Base-by-base conservation (phyloP, 2,113 vertebrate genomes). In the Crypturellus undulatus region DNA sequence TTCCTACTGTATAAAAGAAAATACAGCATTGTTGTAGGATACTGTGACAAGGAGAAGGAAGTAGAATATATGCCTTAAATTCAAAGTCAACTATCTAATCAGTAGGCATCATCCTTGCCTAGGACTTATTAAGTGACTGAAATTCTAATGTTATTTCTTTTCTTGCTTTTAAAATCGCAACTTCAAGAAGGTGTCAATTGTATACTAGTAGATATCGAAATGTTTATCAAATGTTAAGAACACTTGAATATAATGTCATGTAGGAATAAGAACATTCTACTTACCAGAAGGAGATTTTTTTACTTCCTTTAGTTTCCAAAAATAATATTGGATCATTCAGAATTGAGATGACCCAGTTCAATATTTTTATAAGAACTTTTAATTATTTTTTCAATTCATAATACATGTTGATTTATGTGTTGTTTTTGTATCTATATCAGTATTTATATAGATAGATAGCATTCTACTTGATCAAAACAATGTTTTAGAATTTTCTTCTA, bases 401-500 rank as follows among this genome's bases (percentile, higher is more conserved):
- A 30, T 68, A 9, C 4, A 8, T 20, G 1, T 30, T 69, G 6
- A 52, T 70, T 58, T 77, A 63, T 14, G 4, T 34, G 1, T 26
- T 52, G 51, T 47, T 20, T 18, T 7, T 20, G 24, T 51, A 59
- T 5, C 4, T 82, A 10, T 20, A 43, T 24, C 12, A n/a, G 9
- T 65, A 36, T 18, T 52, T 52, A 18, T 17, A 40, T 40, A 58
- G 38, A 43, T 43, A 43, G 18, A 5, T 2, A 67, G 17, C 73
- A 42, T 30, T 43, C 12, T 34, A 2, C 67, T 72, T 76, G 2
- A 56, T 69, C 15, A 30, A 47, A 72, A 34, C 22, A 83, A 38
- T 59, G 40, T 64, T 94, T 82, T 70, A 73, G 30, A 92, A 78
- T 19, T 80, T 84, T 70, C 3, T 84, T 71, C 75, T 32, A 75